Percentiles rank a stretch among this genome's conserved stretches.
Conservation (phyloP, 2,113 vertebrate genomes). For the Peromyscus maniculatus region DNA sequence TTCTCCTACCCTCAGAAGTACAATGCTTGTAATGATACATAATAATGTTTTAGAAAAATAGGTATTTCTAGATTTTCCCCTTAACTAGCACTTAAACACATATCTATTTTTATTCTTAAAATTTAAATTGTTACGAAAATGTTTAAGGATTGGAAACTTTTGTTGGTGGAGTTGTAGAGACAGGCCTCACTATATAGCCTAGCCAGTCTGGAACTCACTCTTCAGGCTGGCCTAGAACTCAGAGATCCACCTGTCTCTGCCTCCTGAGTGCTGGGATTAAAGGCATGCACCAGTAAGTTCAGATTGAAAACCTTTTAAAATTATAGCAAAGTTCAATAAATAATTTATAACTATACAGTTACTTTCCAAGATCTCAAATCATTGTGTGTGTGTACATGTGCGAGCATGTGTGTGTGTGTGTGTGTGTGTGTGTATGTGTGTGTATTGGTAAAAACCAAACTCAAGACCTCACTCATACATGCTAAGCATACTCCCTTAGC, state of each 20-base stretch:
- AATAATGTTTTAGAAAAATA: conserved; percentile 24
- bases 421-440: background rate
- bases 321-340: background rate
- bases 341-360: background rate
- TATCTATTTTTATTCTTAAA: background rate
- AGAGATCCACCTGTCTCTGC: background rate
- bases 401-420: background rate
- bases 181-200: background rate
- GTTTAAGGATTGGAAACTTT: background rate
- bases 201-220: background rate
- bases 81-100: background rate
- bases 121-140: background rate
- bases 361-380: background rate
- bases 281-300: no score
- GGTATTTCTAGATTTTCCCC: conserved; percentile 8
- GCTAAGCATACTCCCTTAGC: no score
- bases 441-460: background rate
- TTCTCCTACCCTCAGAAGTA: background rate
- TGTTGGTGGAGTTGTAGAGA: background rate
- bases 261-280: no score
- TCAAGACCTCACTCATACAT: background rate
- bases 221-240: background rate
- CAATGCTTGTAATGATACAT: background rate
- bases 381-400: background rate
- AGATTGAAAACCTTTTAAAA: background rate